Conservation (phyloP, 2,113 vertebrate genomes). For the Enhydra lutris region DNA sequence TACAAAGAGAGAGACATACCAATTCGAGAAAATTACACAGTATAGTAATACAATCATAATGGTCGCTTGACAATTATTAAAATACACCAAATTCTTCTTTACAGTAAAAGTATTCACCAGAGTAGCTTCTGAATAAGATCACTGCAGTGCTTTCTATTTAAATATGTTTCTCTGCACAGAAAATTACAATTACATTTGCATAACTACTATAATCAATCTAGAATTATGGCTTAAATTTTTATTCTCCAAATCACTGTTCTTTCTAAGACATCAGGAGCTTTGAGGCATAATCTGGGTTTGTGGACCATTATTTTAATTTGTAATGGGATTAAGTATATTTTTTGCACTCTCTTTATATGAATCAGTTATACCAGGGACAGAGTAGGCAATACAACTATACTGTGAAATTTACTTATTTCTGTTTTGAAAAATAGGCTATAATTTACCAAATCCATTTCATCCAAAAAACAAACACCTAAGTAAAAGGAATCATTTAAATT, state of each 20-base stretch:
- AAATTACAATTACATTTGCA: slow-evolving; percentile 82
- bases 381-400: slow-evolving; percentile 53
- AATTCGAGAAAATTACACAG: slow-evolving; percentile 79
- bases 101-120: slow-evolving; percentile 73
- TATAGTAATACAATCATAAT: slow-evolving; percentile 81
- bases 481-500: background rate
- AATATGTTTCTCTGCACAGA: slow-evolving; percentile 75
- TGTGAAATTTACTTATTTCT: slow-evolving; percentile 30
- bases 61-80: slow-evolving; percentile 80
- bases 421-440: slow-evolving; percentile 46
- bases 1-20: slow-evolving; percentile 74
- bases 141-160: slow-evolving; percentile 70
- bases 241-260: slow-evolving; percentile 76
- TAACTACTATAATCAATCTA: slow-evolving; percentile 80
- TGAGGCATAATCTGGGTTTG: slow-evolving; percentile 57
- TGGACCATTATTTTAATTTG: slow-evolving; percentile 51
- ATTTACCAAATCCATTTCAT: slow-evolving; percentile 35
- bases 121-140: slow-evolving; percentile 77
- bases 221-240: slow-evolving; percentile 75
- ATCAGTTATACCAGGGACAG: slow-evolving; percentile 54
- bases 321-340: slow-evolving; percentile 64
- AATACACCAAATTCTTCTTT: slow-evolving; percentile 75
- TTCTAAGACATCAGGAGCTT: slow-evolving; percentile 67
- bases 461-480: background rate
- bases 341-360: slow-evolving; percentile 51